Base-by-base conservation (phyloP, 1,140 invertebrate species). In the Zaprionus taronus region DNA sequence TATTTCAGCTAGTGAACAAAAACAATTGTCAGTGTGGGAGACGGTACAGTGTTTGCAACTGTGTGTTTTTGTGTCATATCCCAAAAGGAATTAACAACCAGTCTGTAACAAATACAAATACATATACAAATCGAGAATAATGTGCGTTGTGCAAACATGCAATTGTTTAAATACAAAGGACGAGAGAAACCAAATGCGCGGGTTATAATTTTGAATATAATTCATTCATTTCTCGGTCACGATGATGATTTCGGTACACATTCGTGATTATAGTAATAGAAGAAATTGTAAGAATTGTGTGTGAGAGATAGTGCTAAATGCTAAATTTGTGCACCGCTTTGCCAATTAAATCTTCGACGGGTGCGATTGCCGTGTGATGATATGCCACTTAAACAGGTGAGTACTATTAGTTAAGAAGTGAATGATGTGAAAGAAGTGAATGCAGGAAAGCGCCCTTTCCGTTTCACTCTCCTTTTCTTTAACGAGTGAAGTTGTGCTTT, bases 371-470 rank as follows among this genome's bases (percentile, higher is more conserved):
- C 87, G 91, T 92, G 91, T 92, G 84, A 92, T 92, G 91, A 92
- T 92, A 92, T 92, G 91, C 91, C 91, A 92, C 87, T 92, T 92
- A 92, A 92, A 91, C 91, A 92, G 91, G 91, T 92, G 85, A 92
- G 87, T 81, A 38, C 36, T 11, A 36, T 24, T 41, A 51, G 47
- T 51, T 12, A 51, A 51, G 47, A 51, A 51, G 41, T 57, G 11
- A 5, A 41, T 34, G 20, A 34, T 34, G 31, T 11, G 31, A 14
- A 41, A 41, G 4, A 41, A 15, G 31, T 57, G 7, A 5, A 41
- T 34, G 20, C 5, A 26, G 38, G n/a, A 44, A 38, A 49, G 22
- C 60, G 15, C 44, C 34, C 9, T 55, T 36, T 17, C 24, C 38
- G 11, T 56, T 51, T 22, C 53, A 53, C 41, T 68, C 68, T 80